These are phyloP conservation scores for Cataglyphis altisquamis DNA, from an alignment of 2,888 invertebrate species.

Conservation along the genomic window DNA sequence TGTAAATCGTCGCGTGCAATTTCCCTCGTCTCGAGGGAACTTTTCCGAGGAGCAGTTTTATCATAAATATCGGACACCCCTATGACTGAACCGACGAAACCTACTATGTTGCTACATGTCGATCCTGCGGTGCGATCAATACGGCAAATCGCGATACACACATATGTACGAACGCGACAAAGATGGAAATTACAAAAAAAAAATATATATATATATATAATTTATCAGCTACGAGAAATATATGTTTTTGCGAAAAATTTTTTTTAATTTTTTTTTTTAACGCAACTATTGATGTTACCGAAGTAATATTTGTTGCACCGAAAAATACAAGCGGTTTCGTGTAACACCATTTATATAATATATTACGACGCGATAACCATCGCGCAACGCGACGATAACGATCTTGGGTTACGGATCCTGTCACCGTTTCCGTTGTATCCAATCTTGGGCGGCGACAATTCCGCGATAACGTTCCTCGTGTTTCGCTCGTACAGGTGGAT, in stretches of 20 bases:
- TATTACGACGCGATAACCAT: slow-evolving; percentile 43
- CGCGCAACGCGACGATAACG: slow-evolving; percentile 44
- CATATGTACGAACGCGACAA: neutral
- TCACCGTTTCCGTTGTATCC: slow-evolving; percentile 37
- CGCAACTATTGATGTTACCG: neutral
- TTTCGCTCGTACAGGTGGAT: slow-evolving; percentile 32
- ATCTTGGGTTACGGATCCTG: slow-evolving; percentile 39
- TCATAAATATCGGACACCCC: slow-evolving; percentile 76
- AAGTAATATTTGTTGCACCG: neutral
- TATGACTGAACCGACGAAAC: neutral
- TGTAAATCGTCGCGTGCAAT: slow-evolving; percentile 74
- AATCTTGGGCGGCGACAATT: slow-evolving; percentile 38
- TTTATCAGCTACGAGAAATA: neutral
- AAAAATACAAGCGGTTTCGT: neutral
- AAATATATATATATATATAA: neutral
- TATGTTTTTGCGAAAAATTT: neutral
- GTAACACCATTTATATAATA: slow-evolving; percentile 32
- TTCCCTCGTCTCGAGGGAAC: slow-evolving; percentile 80
- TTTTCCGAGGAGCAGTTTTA: slow-evolving; percentile 74
- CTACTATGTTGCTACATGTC: neutral
- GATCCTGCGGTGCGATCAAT: slow-evolving; percentile 19
- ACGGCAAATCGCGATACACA: slow-evolving; percentile 12
- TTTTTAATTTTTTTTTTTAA: neutral
- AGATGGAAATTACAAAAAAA: neutral
- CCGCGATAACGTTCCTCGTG: slow-evolving; percentile 44